phyloP scores from a whole-genome alignment of 2,888 invertebrate genomes.

The Sphinx pinastri region DNA sequence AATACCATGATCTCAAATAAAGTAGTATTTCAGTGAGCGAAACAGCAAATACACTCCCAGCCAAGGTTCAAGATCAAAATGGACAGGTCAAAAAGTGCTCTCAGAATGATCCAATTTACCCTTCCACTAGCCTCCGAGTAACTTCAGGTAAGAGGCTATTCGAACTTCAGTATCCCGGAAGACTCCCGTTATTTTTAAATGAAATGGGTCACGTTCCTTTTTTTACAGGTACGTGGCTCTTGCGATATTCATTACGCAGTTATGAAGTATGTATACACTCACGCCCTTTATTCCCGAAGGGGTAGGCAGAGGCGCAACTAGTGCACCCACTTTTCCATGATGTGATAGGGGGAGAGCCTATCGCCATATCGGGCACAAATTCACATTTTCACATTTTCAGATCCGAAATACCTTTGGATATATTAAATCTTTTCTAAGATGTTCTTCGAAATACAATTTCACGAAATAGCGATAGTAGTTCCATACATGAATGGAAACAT shows the following conservation, averaged over 20 bases:
- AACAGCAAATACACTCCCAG: constrained; percentile 52
- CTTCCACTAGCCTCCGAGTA: constrained; percentile 50
- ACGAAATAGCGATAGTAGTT: not conserved
- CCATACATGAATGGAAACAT: not conserved
- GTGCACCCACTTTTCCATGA: too few species aligned
- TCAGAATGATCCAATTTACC: constrained; percentile 66
- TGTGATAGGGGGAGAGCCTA: too few species aligned
- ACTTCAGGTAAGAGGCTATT: constrained; percentile 56
- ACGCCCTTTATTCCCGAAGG: too few species aligned
- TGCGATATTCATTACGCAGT: constrained; percentile 29
- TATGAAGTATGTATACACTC: not conserved
- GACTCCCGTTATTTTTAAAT: constrained; percentile 64
- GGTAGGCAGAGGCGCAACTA: too few species aligned
- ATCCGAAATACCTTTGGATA: too few species aligned
- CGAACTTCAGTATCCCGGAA: constrained; percentile 58
- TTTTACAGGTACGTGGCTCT: constrained; percentile 30
- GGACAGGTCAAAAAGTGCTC: constrained; percentile 60
- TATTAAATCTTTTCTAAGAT: too few species aligned
- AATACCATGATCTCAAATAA: too few species aligned
- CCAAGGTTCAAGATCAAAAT: constrained; percentile 61
- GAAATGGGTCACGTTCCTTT: constrained; percentile 49
- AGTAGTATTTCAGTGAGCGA: too few species aligned
- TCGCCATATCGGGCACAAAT: too few species aligned
- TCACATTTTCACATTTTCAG: too few species aligned
- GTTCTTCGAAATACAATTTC: not conserved